A percentile compares a stretch with the other conserved stretches of the same genome.
Conservation (phyloP, 2,113 vertebrate genomes). For the Morone chrysops region DNA sequence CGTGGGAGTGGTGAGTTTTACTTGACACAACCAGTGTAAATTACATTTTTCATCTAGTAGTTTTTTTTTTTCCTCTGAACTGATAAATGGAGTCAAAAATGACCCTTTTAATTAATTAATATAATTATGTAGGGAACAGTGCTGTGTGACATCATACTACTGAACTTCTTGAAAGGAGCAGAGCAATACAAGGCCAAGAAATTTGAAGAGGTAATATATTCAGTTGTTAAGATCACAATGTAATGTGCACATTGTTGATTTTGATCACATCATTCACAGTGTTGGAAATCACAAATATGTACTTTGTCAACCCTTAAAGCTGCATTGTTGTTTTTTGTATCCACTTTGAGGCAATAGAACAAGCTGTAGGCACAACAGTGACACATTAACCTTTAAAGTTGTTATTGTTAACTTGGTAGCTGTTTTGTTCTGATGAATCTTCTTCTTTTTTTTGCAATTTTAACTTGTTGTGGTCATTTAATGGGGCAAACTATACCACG, state of each 20-base stretch:
- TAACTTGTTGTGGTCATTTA: too few relatives aligned
- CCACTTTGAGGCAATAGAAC: too few relatives aligned
- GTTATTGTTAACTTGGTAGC: background rate
- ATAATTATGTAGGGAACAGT: conserved; percentile 88
- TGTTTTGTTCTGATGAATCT: too few relatives aligned
- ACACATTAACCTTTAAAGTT: background rate
- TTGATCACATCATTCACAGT: background rate
- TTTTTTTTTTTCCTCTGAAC: background rate
- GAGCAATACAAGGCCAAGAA: conserved; percentile 97
- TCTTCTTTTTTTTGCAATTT: too few relatives aligned
- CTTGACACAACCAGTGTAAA: background rate
- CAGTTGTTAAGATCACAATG: background rate
- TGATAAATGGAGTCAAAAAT: background rate
- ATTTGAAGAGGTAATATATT: conserved; percentile 91
- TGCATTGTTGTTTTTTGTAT: background rate
- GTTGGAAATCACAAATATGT: background rate
- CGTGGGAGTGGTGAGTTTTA: conserved; percentile 91
- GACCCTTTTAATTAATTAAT: background rate
- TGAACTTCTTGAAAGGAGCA: conserved; percentile 95
- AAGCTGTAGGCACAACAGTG: background rate
- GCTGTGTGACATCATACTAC: conserved; percentile 95
- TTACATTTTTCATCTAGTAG: background rate
- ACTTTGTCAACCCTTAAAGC: background rate
- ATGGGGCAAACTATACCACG: too few relatives aligned
- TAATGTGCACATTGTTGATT: background rate